Conservation (phyloP, 2,888 invertebrate genomes). For the Fragum whitleyi region DNA sequence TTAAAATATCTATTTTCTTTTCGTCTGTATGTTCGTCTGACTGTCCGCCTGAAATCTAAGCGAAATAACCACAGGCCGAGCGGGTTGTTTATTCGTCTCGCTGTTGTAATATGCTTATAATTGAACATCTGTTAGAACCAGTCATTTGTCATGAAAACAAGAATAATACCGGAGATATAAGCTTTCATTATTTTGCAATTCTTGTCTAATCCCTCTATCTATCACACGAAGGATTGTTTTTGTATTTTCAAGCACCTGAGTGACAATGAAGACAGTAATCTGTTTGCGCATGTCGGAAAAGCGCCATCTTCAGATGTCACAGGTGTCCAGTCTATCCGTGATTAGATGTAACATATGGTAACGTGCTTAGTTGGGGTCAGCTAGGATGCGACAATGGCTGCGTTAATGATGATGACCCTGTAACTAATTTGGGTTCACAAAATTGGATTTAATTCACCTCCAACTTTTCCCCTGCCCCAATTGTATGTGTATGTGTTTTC, state of each 20-base stretch:
- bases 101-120: slow-evolving; percentile 26
- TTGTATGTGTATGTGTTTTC: too few species aligned
- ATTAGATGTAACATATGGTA: slow-evolving; percentile 63
- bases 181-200: slow-evolving; percentile 57
- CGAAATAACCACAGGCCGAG: neutral
- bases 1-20: too few species aligned
- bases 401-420: slow-evolving; percentile 8
- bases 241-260: slow-evolving; percentile 47
- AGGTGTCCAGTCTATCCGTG: slow-evolving; percentile 2
- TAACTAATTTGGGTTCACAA: too few species aligned
- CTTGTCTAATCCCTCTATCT: slow-evolving; percentile 58
- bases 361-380: slow-evolving; percentile 29
- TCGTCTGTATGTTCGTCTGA: too few species aligned
- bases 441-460: too few species aligned
- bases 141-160: slow-evolving; percentile 22
- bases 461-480: too few species aligned
- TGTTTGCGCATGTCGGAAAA: slow-evolving; percentile 43
- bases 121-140: slow-evolving; percentile 35
- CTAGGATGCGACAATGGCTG: slow-evolving; percentile 10
- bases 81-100: slow-evolving; percentile 21
- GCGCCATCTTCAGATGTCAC: slow-evolving; percentile 54
- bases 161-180: slow-evolving; percentile 25
- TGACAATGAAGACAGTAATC: slow-evolving; percentile 61
- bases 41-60: neutral
- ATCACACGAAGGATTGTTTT: slow-evolving; percentile 53